Base-by-base conservation (phyloP, 2,113 vertebrate genomes). In the Ceyx cyanopectus region DNA sequence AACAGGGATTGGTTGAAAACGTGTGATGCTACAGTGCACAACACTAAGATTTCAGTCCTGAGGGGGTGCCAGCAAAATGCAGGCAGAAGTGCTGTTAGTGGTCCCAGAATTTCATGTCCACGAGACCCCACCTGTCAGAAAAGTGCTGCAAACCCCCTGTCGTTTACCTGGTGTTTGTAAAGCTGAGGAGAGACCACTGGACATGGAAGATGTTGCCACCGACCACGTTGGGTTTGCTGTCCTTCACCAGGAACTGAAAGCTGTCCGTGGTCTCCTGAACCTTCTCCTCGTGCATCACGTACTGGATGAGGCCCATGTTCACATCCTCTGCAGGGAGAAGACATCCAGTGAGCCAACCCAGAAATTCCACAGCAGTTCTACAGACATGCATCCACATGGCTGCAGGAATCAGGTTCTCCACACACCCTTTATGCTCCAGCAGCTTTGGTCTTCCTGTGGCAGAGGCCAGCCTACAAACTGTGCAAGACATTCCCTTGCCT, bases 141-240 rank as follows among this genome's bases (percentile, higher is more conserved):
- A 34, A 27, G 48, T 5, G 24, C 77, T 24, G 18, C 19, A 23
- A 62, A 10, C 30, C 53, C n/a, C 1, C 0, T 5, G 37, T 11
- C 26, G 9, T 40, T 93, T 95, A 99, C 99, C 99, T 99, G 88
- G 92, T 92, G 75, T 98, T 89, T 11, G 98, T 94, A 72, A 99
- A 99, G 97, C 98, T 99, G 98, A 99, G 98, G 81, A 99, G 98
- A 5, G 99, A 99, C 99, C 99, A 99, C 97, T 99, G 99, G 85
- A 99, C n/a, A 60, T 99, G 99, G 96, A 99, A 99, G 82, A 98
- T 41, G 15, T 99, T 99, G 96, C 98, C 98, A 3, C 81, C 96
- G 96, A 99, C 99, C 82, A 99, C 94, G 3, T 98, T 99, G 86
- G 99, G 99, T 81, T 98, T 99, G 97, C 98, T 98, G 97, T 99